Evolutionary conservation across 2,797 vertebrate species (phyloP).

Genomic region (Hippopotamyrus pictus): DNA sequence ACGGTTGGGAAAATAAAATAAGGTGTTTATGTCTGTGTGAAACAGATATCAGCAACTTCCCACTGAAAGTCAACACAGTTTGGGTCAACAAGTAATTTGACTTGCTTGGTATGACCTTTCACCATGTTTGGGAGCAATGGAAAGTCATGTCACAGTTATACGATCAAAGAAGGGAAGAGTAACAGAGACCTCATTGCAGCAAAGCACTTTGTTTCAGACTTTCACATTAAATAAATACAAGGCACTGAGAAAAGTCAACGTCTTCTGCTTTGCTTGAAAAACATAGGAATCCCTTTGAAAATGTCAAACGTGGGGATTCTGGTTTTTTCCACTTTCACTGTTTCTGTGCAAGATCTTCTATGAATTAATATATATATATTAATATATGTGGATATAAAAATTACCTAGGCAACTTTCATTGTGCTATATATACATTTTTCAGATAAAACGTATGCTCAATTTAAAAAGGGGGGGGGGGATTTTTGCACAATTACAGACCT

Average conservation of each 20-base stretch:
- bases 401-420: neutral
- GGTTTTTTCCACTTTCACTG: neutral
- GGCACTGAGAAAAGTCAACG: neutral
- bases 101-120: neutral
- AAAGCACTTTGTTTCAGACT: neutral
- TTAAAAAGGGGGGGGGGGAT: neutral
- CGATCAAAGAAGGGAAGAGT: neutral
- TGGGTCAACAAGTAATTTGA: constrained; percentile 6
- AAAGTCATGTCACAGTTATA: neutral
- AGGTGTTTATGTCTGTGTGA: neutral
- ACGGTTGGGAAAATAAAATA: neutral
- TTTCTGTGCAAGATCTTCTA: neutral
- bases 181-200: neutral
- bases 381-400: neutral
- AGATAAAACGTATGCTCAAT: neutral
- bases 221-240: neutral
- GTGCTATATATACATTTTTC: neutral
- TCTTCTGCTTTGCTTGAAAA: neutral
- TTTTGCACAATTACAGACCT: neutral
- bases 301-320: neutral
- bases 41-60: neutral
- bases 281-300: neutral
- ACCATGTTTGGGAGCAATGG: neutral
- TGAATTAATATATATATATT: neutral
- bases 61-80: constrained; percentile 3